Percentiles rank a stretch among this genome's conserved stretches.
Evolutionary conservation across 1,140 invertebrate species (phyloP).

Genomic region (Lordiphosa stackelbergi): DNA sequence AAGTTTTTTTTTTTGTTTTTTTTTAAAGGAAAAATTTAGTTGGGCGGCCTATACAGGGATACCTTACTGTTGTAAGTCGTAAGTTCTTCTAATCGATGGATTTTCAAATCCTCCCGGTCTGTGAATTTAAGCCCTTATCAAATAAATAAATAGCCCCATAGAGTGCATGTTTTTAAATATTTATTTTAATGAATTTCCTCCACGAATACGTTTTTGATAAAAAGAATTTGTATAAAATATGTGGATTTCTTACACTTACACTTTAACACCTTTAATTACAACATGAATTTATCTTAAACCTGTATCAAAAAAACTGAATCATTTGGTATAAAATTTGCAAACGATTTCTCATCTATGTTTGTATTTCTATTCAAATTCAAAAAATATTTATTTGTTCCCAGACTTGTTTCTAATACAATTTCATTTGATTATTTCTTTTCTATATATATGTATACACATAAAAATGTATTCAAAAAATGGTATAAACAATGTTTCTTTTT

Average conservation of each 20-base stretch:
- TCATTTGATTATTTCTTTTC: background rate
- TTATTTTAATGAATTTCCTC: conserved; percentile 19
- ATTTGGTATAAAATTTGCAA: conserved; percentile 27
- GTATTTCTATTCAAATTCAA: too few species aligned
- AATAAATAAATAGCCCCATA: too few species aligned
- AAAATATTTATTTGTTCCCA: too few species aligned
- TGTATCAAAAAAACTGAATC: conserved; percentile 18
- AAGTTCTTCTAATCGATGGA: too few species aligned
- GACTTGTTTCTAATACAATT: too few species aligned
- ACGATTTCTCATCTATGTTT: background rate
- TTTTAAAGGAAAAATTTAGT: too few species aligned
- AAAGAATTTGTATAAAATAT: conserved; percentile 36
- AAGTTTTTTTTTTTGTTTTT: too few species aligned
- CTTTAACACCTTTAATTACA: conserved; percentile 11
- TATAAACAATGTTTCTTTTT: conserved; percentile 4
- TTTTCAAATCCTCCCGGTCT: too few species aligned
- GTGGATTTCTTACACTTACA: conserved; percentile 24
- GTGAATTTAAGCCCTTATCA: too few species aligned
- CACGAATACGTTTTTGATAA: conserved; percentile 29
- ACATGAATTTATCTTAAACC: conserved; percentile 30
- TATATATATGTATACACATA: conserved; percentile 7
- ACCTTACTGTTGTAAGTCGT: too few species aligned
- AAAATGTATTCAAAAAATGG: conserved; percentile 37
- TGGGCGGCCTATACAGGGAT: too few species aligned
- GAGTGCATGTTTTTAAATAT: too few species aligned